A percentile compares a stretch with the other conserved stretches of the same genome.
Conservation (phyloP, 2,888 invertebrate species). For the Torymus texanus region DNA sequence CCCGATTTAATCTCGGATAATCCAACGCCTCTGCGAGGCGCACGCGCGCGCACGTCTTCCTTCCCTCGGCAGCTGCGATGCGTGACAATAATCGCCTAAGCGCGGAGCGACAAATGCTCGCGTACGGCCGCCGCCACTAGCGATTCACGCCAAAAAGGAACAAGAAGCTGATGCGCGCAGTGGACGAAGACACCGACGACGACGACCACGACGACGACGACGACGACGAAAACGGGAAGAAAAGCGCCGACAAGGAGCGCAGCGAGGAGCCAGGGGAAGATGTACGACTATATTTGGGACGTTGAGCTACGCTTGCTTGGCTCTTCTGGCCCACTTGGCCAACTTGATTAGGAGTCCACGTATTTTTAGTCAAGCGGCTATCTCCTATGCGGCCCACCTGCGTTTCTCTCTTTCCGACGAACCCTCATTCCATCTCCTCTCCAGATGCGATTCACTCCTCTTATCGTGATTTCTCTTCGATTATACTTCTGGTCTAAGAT, state of each 20-base stretch:
- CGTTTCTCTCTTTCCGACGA: background rate
- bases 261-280: constrained; percentile 58
- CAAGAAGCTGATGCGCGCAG: background rate
- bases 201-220: too few species aligned
- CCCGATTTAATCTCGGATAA: constrained; percentile 2
- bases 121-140: too few species aligned
- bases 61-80: background rate
- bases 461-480: background rate
- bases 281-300: constrained; percentile 70
- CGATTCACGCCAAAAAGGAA: constrained; percentile 11
- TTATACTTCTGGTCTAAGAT: too few species aligned
- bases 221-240: constrained; percentile 11
- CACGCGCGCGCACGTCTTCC: constrained; percentile 6
- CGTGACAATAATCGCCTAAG: constrained; percentile 11
- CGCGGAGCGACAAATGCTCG: constrained; percentile 5
- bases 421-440: background rate
- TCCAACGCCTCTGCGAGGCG: constrained; percentile 26
- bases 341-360: constrained; percentile 60
- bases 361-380: constrained; percentile 64
- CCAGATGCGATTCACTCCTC: background rate
- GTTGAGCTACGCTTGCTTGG: constrained; percentile 61
- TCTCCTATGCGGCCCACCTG: background rate
- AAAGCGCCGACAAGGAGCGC: constrained; percentile 20
- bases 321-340: constrained; percentile 70
- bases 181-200: too few species aligned